Evolutionary conservation across 2,797 vertebrate species (phyloP).

Genomic region (Macropus fuliginosus): DNA sequence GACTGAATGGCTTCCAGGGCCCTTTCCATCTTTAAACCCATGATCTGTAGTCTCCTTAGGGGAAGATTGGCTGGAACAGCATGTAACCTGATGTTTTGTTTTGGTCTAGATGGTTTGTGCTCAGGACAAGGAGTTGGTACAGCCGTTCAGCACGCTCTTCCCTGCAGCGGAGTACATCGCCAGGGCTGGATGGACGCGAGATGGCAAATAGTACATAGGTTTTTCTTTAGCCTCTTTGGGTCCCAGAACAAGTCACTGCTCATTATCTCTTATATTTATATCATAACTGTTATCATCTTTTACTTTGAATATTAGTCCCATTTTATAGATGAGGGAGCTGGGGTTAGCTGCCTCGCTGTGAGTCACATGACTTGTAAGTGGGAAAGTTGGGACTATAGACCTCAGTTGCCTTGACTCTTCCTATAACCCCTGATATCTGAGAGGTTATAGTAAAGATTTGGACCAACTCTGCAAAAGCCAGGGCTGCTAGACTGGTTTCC

Average conservation of each 20-base stretch:
- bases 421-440: neutral
- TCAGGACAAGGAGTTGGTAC: conserved; percentile 94
- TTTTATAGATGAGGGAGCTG: neutral
- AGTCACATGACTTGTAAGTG: neutral
- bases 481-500: neutral
- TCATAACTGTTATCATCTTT: neutral
- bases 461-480: neutral
- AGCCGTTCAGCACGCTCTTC: conserved; percentile 92
- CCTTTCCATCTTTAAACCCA: neutral
- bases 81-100: neutral
- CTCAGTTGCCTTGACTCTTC: neutral
- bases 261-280: neutral
- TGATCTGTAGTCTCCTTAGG: neutral
- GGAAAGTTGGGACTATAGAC: neutral
- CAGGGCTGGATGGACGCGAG: conserved; percentile 96
- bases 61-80: fast-evolving
- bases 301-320: neutral
- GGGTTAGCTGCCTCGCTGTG: neutral
- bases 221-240: conserved; percentile 5
- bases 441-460: neutral
- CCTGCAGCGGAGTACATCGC: conserved; percentile 96
- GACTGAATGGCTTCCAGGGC: fast-evolving
- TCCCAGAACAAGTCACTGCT: neutral
- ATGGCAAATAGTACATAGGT: conserved; percentile 93
- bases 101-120: conserved; percentile 89